Evolutionary conservation across 2,113 vertebrate species (phyloP).

Genomic region (Oreochromis tanganicae): DNA sequence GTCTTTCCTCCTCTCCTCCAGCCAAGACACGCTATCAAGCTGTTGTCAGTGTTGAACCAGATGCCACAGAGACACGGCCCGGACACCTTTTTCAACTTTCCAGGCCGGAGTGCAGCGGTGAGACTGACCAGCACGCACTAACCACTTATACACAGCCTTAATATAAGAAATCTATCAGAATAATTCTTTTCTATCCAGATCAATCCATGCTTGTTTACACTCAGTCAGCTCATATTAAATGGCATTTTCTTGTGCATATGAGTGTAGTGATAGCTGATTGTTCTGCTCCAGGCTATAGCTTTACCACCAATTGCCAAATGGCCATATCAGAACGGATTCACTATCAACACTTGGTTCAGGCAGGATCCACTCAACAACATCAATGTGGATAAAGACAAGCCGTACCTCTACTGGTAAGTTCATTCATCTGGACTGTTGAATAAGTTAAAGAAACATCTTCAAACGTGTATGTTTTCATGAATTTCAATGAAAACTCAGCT

Average conservation of each 20-base stretch:
- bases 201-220: background rate
- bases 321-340: slow-evolving; percentile 99
- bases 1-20: slow-evolving; percentile 38
- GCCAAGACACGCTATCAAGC: slow-evolving; percentile 97
- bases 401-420: slow-evolving; percentile 98
- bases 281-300: slow-evolving; percentile 84
- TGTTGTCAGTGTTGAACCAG: slow-evolving; percentile 97
- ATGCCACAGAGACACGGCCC: slow-evolving; percentile 99
- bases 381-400: slow-evolving; percentile 99
- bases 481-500: background rate
- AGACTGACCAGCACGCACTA: slow-evolving; percentile 40
- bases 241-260: background rate
- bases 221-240: background rate
- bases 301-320: slow-evolving; percentile 99
- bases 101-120: slow-evolving; percentile 98
- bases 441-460: background rate
- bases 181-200: background rate
- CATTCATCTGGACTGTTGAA: background rate
- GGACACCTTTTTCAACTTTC: slow-evolving; percentile 99
- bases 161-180: background rate
- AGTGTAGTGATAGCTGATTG: background rate
- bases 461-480: background rate
- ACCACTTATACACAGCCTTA: background rate
- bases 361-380: slow-evolving; percentile 99
- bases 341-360: slow-evolving; percentile 98